Base-by-base conservation (phyloP, 2,113 vertebrate species). In the Embiotoca jacksoni region DNA sequence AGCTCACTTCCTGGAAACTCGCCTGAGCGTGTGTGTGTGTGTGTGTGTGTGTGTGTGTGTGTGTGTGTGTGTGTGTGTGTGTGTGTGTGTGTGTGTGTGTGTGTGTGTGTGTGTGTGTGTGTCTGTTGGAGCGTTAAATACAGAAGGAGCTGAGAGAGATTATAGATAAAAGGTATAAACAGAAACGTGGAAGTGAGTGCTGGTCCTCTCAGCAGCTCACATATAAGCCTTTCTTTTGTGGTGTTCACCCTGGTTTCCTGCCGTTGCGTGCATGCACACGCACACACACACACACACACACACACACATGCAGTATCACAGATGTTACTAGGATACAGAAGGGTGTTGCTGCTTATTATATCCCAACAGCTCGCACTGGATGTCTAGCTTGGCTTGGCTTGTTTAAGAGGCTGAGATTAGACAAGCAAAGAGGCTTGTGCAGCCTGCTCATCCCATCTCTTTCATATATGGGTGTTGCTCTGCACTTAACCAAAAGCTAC, bases 291-390 rank as follows among this genome's bases (percentile, higher is more conserved):
- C 72, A 61, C 46, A 61, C 54, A 53, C 68, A 68, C 47, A 36
- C 52, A n/a, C 23, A 70, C 41, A 66, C 13, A 58, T 71, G 76
- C 63, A 46, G 2, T 55, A 57, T 76, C 73, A 71, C 85, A 91
- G 76, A 89, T 87, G 91, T 93, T 93, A 94, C 91, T 89, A 91
- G 80, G 92, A 93, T 87, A 91, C 91, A 76, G 75, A 80, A 89
- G 88, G 83, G 87, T 88, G 91, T 87, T 90, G 76, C 77, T 86
- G 79, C 86, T 89, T 91, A 87, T 93, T 92, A 92, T 89, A 91
- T 90, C 85, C 90, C 50, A 80, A 61, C 83, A 78, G 77, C 84
- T 88, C 86, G 81, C 86, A 72, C 75, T 89, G 75, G 79, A 72
- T 82, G 77, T 71, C 81, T 75, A 83, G 87, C 78, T 85, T 64